Conservation (phyloP, 2,113 vertebrate species). For the Brachypteracias leptosomus region DNA sequence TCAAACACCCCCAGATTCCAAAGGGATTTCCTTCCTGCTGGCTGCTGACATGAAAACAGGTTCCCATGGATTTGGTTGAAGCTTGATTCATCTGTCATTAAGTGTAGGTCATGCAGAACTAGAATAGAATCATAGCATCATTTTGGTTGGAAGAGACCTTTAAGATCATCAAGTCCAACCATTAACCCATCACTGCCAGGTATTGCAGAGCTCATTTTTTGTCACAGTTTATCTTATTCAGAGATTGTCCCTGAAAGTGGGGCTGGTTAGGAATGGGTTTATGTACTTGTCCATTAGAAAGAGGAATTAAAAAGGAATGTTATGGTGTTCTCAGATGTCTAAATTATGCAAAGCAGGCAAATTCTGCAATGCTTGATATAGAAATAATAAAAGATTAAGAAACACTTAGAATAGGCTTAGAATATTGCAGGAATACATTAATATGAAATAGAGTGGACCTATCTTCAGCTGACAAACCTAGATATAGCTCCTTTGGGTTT, state of each 20-base stretch:
- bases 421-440: background rate
- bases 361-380: background rate
- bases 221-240: background rate
- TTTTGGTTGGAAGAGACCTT: no score
- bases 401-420: background rate
- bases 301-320: background rate
- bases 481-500: background rate
- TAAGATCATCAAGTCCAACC: no score
- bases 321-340: background rate
- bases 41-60: background rate
- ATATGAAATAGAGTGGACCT: background rate
- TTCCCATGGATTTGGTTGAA: background rate
- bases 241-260: background rate
- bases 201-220: background rate
- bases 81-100: background rate
- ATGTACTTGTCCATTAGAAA: background rate
- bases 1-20: background rate
- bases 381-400: slow-evolving; percentile 29
- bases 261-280: background rate
- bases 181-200: background rate
- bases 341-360: background rate
- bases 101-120: background rate
- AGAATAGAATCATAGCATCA: no score
- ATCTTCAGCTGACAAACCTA: background rate
- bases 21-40: background rate